phyloP scores from a whole-genome alignment of 2,797 vertebrate species.

The Urocyon cinereoargenteus region DNA sequence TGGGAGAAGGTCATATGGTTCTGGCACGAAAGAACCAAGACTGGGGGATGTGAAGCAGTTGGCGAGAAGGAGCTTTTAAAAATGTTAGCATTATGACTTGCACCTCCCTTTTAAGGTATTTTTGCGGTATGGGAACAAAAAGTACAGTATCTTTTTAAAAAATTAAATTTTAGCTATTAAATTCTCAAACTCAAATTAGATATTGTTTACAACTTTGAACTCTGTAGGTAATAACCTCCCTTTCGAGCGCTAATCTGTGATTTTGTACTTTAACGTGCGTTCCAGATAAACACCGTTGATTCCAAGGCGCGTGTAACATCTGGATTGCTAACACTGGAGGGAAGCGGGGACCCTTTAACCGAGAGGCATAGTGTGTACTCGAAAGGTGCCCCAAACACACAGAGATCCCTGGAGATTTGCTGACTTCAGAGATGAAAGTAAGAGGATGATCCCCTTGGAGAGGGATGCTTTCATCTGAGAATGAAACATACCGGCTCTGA shows the following conservation, averaged over 20 bases:
- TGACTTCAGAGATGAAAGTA: constrained; percentile 24
- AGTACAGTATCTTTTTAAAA: neutral
- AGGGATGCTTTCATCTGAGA: neutral
- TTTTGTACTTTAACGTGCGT: neutral
- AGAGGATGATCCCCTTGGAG: neutral
- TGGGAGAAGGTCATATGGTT: neutral
- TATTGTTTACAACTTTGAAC: neutral
- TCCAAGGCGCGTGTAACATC: neutral
- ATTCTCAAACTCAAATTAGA: neutral
- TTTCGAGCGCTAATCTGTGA: neutral
- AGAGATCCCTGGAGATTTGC: neutral
- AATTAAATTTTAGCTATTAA: constrained; percentile 1
- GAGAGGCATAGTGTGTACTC: neutral
- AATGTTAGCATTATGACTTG: neutral
- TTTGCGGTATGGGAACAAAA: neutral
- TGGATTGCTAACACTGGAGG: neutral
- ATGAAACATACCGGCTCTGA: neutral
- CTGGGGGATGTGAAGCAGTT: neutral
- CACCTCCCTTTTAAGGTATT: neutral
- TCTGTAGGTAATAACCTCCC: neutral
- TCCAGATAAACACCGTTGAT: constrained; percentile 10
- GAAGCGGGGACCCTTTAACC: neutral
- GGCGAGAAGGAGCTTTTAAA: neutral
- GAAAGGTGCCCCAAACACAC: neutral
- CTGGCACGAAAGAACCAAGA: neutral